These are phyloP conservation scores for Melanostigma gelatinosum DNA, from an alignment of 2,113 vertebrate species.

Conservation along the genomic window DNA sequence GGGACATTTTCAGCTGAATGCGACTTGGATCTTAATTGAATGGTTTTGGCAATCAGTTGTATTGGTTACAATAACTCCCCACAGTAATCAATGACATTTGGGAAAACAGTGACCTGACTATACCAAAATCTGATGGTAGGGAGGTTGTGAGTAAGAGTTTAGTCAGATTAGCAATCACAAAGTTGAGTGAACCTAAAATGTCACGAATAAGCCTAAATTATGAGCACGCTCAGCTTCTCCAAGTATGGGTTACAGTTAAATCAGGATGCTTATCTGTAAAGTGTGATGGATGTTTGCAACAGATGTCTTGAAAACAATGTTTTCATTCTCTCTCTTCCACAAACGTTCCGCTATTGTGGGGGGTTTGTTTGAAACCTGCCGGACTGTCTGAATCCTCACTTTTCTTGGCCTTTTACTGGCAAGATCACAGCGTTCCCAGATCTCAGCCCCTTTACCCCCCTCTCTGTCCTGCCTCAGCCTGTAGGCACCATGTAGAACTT, in stretches of 20 bases:
- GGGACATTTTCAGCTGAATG: constrained; percentile 18
- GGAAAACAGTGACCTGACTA: background rate
- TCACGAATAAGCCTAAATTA: background rate
- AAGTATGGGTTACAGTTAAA: background rate
- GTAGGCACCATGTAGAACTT: background rate
- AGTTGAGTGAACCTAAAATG: background rate
- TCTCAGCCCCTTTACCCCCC: background rate
- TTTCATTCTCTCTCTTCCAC: background rate
- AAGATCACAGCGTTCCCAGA: background rate
- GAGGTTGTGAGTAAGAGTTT: background rate
- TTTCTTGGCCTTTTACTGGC: background rate
- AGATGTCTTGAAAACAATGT: background rate
- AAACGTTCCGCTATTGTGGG: background rate
- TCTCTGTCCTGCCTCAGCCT: background rate
- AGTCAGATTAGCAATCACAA: background rate
- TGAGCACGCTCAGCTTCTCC: no score
- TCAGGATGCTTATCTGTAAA: background rate
- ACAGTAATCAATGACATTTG: background rate
- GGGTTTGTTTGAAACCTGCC: constrained; percentile 2
- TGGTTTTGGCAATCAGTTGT: background rate
- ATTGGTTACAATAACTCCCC: background rate
- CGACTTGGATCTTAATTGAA: background rate
- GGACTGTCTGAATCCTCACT: background rate
- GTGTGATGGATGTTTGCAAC: background rate
- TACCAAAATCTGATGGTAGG: background rate